Evolutionary conservation across 1,140 invertebrate genomes (phyloP).

Genomic region (Drosophila truncata): DNA sequence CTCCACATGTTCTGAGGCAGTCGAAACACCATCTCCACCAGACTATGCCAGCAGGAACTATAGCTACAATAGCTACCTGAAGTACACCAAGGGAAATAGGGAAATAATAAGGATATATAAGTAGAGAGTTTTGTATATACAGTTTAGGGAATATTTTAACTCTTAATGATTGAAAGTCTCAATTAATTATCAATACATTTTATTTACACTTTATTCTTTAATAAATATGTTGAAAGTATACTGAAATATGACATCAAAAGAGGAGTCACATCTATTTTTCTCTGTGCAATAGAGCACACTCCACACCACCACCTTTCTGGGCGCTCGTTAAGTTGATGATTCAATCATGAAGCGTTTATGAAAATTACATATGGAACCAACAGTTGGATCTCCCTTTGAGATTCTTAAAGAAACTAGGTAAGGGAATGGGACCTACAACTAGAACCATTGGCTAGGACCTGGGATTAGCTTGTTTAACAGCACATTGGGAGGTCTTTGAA

Average conservation of each 20-base stretch:
- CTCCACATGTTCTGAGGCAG: conserved; percentile 19
- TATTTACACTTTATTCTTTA: too few species aligned
- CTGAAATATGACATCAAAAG: too few species aligned
- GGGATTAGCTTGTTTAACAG: conserved; percentile 24
- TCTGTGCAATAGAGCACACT: conserved; percentile 1
- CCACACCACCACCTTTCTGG: not conserved
- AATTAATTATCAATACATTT: not conserved
- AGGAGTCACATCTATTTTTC: not conserved
- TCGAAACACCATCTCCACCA: conserved; percentile 1
- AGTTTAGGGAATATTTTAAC: too few species aligned
- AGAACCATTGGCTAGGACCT: conserved; percentile 12
- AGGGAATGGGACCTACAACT: conserved; percentile 1
- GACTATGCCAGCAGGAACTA: not conserved
- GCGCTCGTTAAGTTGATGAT: conserved; percentile 51
- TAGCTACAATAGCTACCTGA: conserved; percentile 2
- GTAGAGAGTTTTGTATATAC: not conserved
- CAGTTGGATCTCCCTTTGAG: conserved; percentile 22
- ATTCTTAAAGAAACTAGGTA: conserved; percentile 8
- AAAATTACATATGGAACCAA: conserved; percentile 52
- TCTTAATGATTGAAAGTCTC: not conserved
- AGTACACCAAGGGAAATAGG: conserved; percentile 1
- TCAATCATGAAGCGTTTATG: conserved; percentile 62
- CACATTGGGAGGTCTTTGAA: conserved; percentile 31
- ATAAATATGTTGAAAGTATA: not conserved
- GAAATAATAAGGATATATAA: too few species aligned